Base-by-base conservation (phyloP, 2,888 invertebrate genomes). In the Petrolisthes cinctipes region DNA sequence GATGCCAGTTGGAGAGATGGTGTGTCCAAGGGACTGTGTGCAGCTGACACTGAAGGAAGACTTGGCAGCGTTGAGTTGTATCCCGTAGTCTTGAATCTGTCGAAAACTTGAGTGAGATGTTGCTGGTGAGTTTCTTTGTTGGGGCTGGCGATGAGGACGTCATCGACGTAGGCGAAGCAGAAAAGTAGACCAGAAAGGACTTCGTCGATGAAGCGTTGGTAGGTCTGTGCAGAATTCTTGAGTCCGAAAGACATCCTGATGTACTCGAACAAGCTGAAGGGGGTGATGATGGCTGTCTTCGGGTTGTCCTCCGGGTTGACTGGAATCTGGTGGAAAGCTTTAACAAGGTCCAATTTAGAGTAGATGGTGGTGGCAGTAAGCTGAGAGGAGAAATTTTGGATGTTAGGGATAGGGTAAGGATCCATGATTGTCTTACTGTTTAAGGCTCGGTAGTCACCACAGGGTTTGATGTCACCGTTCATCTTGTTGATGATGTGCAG, bases 261-360 rank as follows among this genome's bases (percentile, higher is more conserved):
- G 53, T 83, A 87, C 71, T 87, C 87, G 53, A 71, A 87, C 71
- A 75, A 54, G 11, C 80, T 81, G 68, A 85, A 81, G 6, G 84
- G 83, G 17, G 88, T 88, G 0, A 73, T 79, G 37, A 88, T 71
- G 54, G 86, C 80, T 14, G 71, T 86, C 71, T 86, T 81, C 17
- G 71, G 73, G 76, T 37, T 76, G 53, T 76, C 76, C 7, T 51
- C 53, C 37, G 76, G 53, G 53, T 76, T 76, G 37, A 86, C 80
- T 4, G 81, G 86, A 53, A 86, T 86, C 4, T 86, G 80, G 51
- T 80, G 86, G 5, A 78, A 86, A 2, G 81, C 71, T 6, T 68
- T n/a, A 17, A 81, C 6, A 9, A 86, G 81, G 57, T 86, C n/a
- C n/a, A n/a, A n/a, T n/a, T n/a, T n/a, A n/a, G n/a, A n/a, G n/a